A percentile compares a stretch with the other conserved stretches of the same genome.
phyloP scores from a whole-genome alignment of 2,888 invertebrate species.

The Plagodis dolabraria region DNA sequence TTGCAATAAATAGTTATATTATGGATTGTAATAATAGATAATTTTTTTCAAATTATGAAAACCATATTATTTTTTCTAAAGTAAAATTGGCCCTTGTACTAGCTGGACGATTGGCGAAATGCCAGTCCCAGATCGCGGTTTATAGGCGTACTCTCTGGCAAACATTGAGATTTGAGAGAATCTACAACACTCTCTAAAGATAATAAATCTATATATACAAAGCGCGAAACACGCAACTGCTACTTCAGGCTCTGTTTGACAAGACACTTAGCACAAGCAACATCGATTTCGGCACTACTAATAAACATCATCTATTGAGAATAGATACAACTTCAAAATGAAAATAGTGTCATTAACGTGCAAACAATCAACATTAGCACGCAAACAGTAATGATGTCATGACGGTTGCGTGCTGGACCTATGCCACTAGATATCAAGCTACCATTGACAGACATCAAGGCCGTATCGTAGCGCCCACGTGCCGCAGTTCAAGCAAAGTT shows the following conservation, averaged over 20 bases:
- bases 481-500: conserved; percentile 12
- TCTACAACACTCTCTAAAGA: conserved; percentile 41
- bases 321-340: neutral
- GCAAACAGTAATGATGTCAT: conserved; percentile 39
- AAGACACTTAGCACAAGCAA: conserved; percentile 6
- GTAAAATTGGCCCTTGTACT: conserved; percentile 16
- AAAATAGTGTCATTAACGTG: conserved; percentile 1
- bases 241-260: conserved; percentile 34
- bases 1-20: too few species aligned
- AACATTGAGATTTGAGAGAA: conserved; percentile 43
- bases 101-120: conserved; percentile 35
- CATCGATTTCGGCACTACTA: neutral
- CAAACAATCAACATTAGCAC: conserved; percentile 15
- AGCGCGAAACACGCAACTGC: conserved; percentile 36
- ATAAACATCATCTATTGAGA: neutral
- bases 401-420: conserved; percentile 40
- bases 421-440: conserved; percentile 39
- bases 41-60: too few species aligned
- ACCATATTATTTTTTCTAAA: too few species aligned
- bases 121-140: conserved; percentile 35
- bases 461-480: conserved; percentile 28
- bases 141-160: conserved; percentile 33
- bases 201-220: conserved; percentile 55
- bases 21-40: too few species aligned
- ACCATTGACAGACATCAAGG: conserved; percentile 31